A percentile compares a stretch with the other conserved stretches of the same genome.
These are phyloP conservation scores for Pangasius macronema DNA, from an alignment of 2,797 vertebrate species.

Conservation along the genomic window DNA sequence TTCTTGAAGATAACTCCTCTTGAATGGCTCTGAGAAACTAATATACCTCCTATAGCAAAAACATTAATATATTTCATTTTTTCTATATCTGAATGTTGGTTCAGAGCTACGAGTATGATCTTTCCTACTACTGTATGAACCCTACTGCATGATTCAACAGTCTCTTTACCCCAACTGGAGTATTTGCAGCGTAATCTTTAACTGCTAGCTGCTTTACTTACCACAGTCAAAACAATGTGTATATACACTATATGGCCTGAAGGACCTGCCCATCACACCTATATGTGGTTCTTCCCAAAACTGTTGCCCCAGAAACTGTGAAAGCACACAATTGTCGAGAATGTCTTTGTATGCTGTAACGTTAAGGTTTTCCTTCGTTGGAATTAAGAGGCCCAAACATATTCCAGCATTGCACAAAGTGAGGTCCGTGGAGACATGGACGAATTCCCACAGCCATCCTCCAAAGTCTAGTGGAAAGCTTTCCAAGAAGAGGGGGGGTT, in stretches of 20 bases:
- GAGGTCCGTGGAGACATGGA: background rate
- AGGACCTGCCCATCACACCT: background rate
- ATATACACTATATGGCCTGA: background rate
- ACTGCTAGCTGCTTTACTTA: too few relatives aligned
- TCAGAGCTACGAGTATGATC: background rate
- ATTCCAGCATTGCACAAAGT: background rate
- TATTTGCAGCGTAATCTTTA: background rate
- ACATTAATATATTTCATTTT: background rate
- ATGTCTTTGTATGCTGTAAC: background rate
- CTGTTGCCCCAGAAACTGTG: too few relatives aligned
- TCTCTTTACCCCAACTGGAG: background rate
- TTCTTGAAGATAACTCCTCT: too few relatives aligned
- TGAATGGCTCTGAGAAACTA: background rate
- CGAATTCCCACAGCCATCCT: background rate
- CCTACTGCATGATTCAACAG: background rate
- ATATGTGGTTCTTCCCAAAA: too few relatives aligned
- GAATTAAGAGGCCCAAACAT: background rate
- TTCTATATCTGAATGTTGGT: background rate
- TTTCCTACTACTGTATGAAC: too few relatives aligned
- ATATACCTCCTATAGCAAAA: background rate
- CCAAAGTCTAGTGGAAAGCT: background rate
- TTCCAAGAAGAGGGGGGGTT: background rate
- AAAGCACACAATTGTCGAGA: background rate
- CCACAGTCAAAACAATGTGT: background rate
- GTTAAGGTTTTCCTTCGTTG: background rate